A percentile compares a stretch with the other conserved stretches of the same genome.
These are phyloP conservation scores for Gnatocerus cornutus DNA, from an alignment of 2,888 invertebrate genomes.

Conservation along the genomic window DNA sequence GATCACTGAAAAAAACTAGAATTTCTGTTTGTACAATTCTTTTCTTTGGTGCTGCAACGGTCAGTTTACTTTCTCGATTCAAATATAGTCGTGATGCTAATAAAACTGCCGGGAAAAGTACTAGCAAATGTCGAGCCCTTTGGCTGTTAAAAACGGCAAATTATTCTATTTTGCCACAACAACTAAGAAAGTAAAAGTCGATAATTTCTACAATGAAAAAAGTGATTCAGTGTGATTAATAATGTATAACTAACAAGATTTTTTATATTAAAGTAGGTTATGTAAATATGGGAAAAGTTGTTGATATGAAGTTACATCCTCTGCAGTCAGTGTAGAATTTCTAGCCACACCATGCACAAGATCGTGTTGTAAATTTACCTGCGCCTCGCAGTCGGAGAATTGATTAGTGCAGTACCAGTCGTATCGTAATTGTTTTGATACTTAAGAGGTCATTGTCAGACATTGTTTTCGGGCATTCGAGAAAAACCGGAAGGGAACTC, in stretches of 20 bases:
- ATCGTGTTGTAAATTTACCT: background rate
- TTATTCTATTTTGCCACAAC: no score
- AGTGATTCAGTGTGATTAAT: background rate
- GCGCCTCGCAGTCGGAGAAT: background rate
- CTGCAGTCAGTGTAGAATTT: background rate
- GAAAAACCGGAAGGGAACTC: conserved; percentile 17
- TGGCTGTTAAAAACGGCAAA: background rate
- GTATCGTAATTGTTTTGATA: background rate
- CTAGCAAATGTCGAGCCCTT: no score
- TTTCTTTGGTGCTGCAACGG: no score
- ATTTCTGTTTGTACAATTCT: no score
- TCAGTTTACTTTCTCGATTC: no score
- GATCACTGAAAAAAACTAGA: no score
- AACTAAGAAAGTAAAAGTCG: background rate
- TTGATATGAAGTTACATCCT: background rate
- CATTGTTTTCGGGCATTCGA: background rate
- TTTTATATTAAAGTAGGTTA: conserved; percentile 4
- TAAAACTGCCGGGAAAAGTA: no score
- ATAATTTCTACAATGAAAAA: background rate
- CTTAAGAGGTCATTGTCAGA: conserved; percentile 8
- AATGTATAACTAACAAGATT: background rate
- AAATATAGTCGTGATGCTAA: no score
- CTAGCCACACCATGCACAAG: background rate
- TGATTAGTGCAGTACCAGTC: no score
- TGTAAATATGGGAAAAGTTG: background rate